Evolutionary conservation across 2,888 invertebrate species (phyloP).

Genomic region (Pseudeuparius sepicola): DNA sequence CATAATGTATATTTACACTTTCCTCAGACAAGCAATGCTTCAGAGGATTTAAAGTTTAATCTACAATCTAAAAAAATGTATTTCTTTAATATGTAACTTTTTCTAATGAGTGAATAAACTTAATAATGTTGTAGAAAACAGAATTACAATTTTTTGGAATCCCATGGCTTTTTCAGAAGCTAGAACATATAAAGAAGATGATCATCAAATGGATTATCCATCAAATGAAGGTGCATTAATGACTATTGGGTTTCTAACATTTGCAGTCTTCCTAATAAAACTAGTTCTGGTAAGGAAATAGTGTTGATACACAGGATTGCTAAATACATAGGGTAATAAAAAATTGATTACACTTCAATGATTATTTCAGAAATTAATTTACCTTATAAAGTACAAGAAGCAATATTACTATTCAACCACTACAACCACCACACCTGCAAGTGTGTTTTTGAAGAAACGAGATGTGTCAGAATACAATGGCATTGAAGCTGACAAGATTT

Average conservation of each 20-base stretch:
- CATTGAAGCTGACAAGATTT: slow-evolving; percentile 28
- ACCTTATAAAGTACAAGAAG: slow-evolving; percentile 56
- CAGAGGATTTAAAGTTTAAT: no score
- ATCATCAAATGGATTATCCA: slow-evolving; percentile 60
- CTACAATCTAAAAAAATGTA: no score
- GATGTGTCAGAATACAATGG: slow-evolving; percentile 21
- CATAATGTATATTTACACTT: no score
- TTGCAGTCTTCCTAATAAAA: slow-evolving; percentile 76
- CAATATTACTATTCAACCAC: slow-evolving; percentile 41
- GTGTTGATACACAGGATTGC: no score
- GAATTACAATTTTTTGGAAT: slow-evolving; percentile 8
- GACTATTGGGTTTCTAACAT: slow-evolving; percentile 75
- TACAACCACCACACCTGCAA: slow-evolving; percentile 40
- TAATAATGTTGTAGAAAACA: slow-evolving; percentile 13
- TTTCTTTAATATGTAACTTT: no score
- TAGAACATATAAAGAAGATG: slow-evolving; percentile 20
- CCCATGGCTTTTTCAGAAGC: neutral
- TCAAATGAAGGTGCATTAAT: slow-evolving; percentile 72
- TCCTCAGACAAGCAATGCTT: no score
- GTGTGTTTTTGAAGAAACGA: slow-evolving; percentile 29
- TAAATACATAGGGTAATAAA: neutral
- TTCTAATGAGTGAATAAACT: no score
- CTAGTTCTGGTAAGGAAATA: slow-evolving; percentile 58
- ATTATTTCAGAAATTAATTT: slow-evolving; percentile 53
- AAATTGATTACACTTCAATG: neutral